These are phyloP conservation scores for Coracopsis vasa DNA, from an alignment of 2,113 vertebrate species.

Conservation along the genomic window DNA sequence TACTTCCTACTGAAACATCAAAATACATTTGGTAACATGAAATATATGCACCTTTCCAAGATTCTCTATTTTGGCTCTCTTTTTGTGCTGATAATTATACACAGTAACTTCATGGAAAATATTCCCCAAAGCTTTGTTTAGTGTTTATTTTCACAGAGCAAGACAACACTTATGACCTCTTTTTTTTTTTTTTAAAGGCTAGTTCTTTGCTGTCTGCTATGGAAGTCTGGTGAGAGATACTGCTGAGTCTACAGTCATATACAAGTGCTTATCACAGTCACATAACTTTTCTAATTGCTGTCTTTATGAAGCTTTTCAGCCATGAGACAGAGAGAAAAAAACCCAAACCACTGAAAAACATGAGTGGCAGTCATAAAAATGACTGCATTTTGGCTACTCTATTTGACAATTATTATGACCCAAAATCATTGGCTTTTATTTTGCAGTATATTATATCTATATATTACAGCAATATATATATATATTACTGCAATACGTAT, in stretches of 20 bases:
- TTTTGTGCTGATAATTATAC: background rate
- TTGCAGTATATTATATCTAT: background rate
- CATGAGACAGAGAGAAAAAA: background rate
- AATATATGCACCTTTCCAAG: slow-evolving; percentile 33
- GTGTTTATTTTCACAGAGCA: slow-evolving; percentile 18
- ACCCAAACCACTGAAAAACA: background rate
- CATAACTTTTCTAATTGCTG: background rate
- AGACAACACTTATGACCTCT: background rate
- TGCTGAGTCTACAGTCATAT: background rate
- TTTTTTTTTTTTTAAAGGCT: background rate
- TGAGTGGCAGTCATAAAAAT: background rate
- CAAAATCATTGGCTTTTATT: background rate
- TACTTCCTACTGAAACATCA: slow-evolving; percentile 43
- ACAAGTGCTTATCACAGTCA: background rate
- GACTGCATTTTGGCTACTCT: background rate
- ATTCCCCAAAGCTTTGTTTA: background rate
- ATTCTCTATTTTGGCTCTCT: slow-evolving; percentile 22
- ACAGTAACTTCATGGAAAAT: slow-evolving; percentile 20
- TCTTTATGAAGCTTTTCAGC: background rate
- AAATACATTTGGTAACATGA: slow-evolving; percentile 19
- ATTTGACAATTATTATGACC: background rate
- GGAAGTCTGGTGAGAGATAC: background rate
- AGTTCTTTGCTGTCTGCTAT: background rate
- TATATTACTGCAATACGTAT: background rate
- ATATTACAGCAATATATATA: background rate